Percentiles rank a stretch among this genome's conserved stretches.
Evolutionary conservation across 2,797 vertebrate genomes (phyloP).

Genomic region (Phoeniculus purpureus): DNA sequence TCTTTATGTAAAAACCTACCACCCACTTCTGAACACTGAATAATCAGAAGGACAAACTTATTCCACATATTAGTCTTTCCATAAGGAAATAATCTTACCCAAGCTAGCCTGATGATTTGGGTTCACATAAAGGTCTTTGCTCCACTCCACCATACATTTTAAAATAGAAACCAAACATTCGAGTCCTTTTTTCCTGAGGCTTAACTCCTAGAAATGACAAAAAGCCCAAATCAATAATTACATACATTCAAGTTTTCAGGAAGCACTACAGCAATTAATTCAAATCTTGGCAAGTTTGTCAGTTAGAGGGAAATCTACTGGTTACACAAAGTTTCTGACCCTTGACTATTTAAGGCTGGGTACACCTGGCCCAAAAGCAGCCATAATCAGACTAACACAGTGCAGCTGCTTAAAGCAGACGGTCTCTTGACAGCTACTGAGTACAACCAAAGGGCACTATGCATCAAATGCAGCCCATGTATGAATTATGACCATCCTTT

Average conservation of each 20-base stretch:
- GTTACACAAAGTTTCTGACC: background rate
- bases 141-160: conserved; percentile 99
- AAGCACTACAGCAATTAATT: background rate
- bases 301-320: background rate
- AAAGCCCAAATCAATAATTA: background rate
- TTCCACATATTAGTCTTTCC: background rate
- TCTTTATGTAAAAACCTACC: background rate
- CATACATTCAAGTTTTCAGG: background rate
- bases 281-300: background rate
- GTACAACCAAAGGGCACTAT: background rate
- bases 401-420: background rate
- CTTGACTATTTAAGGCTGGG: background rate
- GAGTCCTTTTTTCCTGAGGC: conserved; percentile 95
- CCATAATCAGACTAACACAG: background rate
- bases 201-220: conserved; percentile 82
- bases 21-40: background rate
- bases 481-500: background rate
- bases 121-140: conserved; percentile 97
- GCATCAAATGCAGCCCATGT: background rate
- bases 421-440: background rate
- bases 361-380: background rate
- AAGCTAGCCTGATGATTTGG: conserved; percentile 93
- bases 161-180: conserved; percentile 97
- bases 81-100: conserved; percentile 80
- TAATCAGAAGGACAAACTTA: background rate